Conservation (phyloP, 1,140 invertebrate species). For the Brachystomella parvula region DNA sequence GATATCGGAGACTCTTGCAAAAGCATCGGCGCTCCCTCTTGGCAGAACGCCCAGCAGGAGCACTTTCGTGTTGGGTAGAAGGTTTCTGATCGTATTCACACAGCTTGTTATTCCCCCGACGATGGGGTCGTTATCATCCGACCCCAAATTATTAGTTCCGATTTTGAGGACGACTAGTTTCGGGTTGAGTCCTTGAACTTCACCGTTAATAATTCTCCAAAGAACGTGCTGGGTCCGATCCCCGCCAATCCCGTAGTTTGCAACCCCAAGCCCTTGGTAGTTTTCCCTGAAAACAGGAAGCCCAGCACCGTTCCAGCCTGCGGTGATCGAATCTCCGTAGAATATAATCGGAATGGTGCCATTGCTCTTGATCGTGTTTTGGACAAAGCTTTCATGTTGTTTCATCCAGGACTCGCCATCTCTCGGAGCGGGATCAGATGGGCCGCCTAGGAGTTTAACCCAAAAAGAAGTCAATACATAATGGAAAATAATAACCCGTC, state of each 20-base stretch:
- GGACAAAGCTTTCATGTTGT: constrained; percentile 6
- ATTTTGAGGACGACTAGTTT: constrained; percentile 41
- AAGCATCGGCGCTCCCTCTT: neutral
- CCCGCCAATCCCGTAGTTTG: constrained; percentile 54
- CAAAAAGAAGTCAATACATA: too few species aligned
- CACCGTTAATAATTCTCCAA: constrained; percentile 53
- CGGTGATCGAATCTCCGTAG: constrained; percentile 28
- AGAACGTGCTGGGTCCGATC: constrained; percentile 53
- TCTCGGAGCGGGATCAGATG: constrained; percentile 20
- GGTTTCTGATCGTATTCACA: neutral
- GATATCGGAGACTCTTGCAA: constrained; percentile 14
- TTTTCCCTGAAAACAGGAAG: constrained; percentile 11
- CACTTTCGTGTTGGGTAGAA: constrained; percentile 20
- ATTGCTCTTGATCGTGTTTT: constrained; percentile 14
- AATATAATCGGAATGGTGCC: constrained; percentile 18
- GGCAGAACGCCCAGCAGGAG: constrained; percentile 26
- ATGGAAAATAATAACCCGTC: too few species aligned
- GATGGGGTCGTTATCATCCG: neutral
- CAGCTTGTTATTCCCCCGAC: constrained; percentile 8
- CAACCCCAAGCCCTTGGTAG: constrained; percentile 29
- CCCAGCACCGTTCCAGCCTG: constrained; percentile 20
- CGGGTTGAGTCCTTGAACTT: constrained; percentile 47
- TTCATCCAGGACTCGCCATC: constrained; percentile 18
- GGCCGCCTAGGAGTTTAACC: too few species aligned
- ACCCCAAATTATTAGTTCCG: constrained; percentile 25